phyloP scores from a whole-genome alignment of 1,140 invertebrate genomes.

The Macrostomum lignano region DNA sequence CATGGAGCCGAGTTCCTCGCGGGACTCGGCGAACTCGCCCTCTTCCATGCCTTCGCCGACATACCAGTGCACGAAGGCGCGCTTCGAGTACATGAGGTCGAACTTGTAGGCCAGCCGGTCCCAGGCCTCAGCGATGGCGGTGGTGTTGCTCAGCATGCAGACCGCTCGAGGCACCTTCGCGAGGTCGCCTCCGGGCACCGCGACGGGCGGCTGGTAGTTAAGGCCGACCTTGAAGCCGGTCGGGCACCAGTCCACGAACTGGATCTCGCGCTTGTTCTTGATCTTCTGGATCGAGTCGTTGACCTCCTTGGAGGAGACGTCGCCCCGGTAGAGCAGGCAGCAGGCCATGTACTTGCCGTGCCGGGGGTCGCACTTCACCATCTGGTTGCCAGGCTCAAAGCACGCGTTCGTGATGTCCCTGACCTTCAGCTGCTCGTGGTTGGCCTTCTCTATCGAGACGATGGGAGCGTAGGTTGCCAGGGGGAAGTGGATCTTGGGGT shows the following conservation, averaged over 20 bases:
- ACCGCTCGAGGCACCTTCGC: conserved; percentile 25
- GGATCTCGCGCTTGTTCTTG: conserved; percentile 4
- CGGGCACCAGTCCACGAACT: conserved; percentile 11
- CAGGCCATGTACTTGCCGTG: conserved; percentile 41
- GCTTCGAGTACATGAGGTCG: conserved; percentile 7
- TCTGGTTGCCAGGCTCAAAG: conserved; percentile 51
- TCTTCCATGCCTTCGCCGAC: conserved; percentile 9
- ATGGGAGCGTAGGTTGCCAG: conserved; percentile 35
- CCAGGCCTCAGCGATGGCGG: conserved; percentile 37
- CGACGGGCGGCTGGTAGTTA: conserved; percentile 16
- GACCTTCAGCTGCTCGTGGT: conserved; percentile 41
- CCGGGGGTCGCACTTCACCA: conserved; percentile 38
- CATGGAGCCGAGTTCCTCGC: conserved; percentile 10
- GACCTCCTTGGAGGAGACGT: conserved; percentile 30
- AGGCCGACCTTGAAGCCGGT: conserved; percentile 32
- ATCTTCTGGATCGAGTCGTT: conserved; percentile 1
- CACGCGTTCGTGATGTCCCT: conserved; percentile 49
- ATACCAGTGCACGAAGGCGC: conserved; percentile 11
- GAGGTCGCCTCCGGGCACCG: conserved; percentile 16
- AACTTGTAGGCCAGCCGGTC: conserved; percentile 14
- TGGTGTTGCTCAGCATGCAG: conserved; percentile 51
- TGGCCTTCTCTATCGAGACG: conserved; percentile 53
- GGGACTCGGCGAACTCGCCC: conserved; percentile 11
- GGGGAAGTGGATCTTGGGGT: conserved; percentile 41
- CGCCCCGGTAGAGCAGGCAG: conserved; percentile 49